A percentile compares a stretch with the other conserved stretches of the same genome.
Conservation (phyloP, 2,888 invertebrate species). For the Atrina japonica region DNA sequence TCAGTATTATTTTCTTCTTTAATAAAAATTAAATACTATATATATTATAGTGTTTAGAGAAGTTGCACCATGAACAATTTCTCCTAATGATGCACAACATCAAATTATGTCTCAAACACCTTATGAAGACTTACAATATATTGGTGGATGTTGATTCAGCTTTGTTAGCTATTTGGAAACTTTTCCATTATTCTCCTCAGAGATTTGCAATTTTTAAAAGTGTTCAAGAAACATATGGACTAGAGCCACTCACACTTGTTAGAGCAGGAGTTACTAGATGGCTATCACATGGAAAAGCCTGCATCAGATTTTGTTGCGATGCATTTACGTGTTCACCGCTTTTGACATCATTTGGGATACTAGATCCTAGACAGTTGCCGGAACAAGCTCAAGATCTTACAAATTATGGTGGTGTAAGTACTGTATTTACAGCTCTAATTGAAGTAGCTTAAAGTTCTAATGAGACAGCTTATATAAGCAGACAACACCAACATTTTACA, state of each 20-base stretch:
- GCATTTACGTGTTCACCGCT: constrained; percentile 14
- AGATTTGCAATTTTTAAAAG: constrained; percentile 24
- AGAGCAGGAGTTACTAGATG: constrained; percentile 35
- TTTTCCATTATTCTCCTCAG: constrained; percentile 36
- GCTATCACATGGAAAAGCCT: constrained; percentile 41
- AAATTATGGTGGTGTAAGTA: constrained; percentile 2
- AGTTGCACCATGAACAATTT: too few relatives aligned
- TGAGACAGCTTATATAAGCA: too few relatives aligned
- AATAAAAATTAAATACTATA: too few relatives aligned
- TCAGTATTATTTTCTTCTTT: too few relatives aligned
- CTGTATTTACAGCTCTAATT: too few relatives aligned
- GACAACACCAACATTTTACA: too few relatives aligned
- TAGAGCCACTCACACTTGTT: constrained; percentile 27
- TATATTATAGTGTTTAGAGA: too few relatives aligned
- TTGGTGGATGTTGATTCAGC: constrained; percentile 22
- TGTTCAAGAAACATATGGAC: constrained; percentile 34
- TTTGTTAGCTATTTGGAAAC: constrained; percentile 41
- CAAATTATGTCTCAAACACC: constrained; percentile 40
- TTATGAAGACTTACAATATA: constrained; percentile 19
- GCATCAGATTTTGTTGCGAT: constrained; percentile 11
- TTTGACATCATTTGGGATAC: constrained; percentile 24
- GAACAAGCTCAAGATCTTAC: constrained; percentile 11
- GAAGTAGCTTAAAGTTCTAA: too few relatives aligned
- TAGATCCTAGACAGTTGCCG: constrained; percentile 28
- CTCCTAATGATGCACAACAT: too few relatives aligned